A percentile compares a stretch with the other conserved stretches of the same genome.
Evolutionary conservation across 2,113 vertebrate species (phyloP).

Genomic region (Patagioenas fasciata): DNA sequence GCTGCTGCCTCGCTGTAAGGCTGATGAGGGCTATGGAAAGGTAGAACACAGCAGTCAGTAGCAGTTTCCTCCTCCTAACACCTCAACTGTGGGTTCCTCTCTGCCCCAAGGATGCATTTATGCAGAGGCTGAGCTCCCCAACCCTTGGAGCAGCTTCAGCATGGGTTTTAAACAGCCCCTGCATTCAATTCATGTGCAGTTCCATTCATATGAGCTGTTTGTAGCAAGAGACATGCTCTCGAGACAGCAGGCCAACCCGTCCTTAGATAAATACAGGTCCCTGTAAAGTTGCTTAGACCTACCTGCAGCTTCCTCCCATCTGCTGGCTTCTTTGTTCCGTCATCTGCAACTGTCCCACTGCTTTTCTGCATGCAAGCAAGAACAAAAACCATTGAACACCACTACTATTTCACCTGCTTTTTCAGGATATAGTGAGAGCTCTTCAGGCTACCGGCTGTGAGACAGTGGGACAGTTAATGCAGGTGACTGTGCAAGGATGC

Average conservation of each 20-base stretch:
- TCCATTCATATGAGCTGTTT: neutral
- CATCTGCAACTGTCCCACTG: conserved; percentile 58
- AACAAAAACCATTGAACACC: neutral
- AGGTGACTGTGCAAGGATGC: neutral
- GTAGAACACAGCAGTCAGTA: conserved; percentile 19
- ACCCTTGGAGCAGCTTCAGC: neutral
- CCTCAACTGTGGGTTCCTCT: neutral
- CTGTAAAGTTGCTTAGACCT: conserved; percentile 24
- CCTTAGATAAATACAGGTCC: neutral
- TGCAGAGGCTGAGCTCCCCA: neutral
- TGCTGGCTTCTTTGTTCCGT: conserved; percentile 53
- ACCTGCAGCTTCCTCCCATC: conserved; percentile 86
- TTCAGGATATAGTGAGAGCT: neutral
- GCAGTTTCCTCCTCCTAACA: neutral
- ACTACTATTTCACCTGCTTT: neutral
- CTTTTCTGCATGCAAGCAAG: conserved; percentile 72
- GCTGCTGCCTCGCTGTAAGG: conserved; percentile 87
- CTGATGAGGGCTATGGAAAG: conserved; percentile 77
- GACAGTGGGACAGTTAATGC: neutral
- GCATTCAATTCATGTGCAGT: neutral
- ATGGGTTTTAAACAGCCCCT: neutral
- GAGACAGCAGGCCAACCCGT: neutral
- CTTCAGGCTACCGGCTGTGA: neutral
- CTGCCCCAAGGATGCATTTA: neutral
- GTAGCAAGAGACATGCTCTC: neutral